Conservation (phyloP, 2,113 vertebrate genomes). For the Pterocles orientalis region DNA sequence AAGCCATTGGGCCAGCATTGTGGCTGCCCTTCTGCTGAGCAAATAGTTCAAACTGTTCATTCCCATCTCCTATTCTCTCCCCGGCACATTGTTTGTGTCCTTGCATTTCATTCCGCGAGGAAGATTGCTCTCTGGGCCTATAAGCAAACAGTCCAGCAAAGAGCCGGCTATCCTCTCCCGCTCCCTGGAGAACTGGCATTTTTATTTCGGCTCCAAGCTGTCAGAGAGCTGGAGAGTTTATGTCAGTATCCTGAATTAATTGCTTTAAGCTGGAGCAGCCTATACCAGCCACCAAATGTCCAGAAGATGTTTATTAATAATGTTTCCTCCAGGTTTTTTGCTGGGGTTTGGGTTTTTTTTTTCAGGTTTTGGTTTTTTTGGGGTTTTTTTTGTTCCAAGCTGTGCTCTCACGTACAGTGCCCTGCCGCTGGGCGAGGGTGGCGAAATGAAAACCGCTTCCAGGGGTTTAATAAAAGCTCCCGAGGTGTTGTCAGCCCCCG, state of each 20-base stretch:
- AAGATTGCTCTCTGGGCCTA: conserved; percentile 99
- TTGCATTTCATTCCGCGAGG: conserved; percentile 99
- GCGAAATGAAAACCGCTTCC: conserved; percentile 64
- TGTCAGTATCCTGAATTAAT: conserved; percentile 99
- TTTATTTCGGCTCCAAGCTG: conserved; percentile 99
- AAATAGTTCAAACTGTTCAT: conserved; percentile 99
- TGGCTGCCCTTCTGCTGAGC: conserved; percentile 99
- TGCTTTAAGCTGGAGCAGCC: conserved; percentile 96
- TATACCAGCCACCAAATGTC: conserved; percentile 93
- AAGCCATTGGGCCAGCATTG: conserved; percentile 96
- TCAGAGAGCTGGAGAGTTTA: conserved; percentile 99
- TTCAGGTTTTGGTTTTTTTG: neutral
- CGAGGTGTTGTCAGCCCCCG: neutral
- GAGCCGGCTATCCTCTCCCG: conserved; percentile 95
- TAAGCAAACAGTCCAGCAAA: conserved; percentile 99
- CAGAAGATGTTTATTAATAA: conserved; percentile 92
- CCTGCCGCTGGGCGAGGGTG: conserved; percentile 4
- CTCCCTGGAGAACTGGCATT: conserved; percentile 99
- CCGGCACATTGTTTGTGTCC: conserved; percentile 99
- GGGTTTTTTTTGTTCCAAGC: conserved; percentile 51
- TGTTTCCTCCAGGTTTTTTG: conserved; percentile 49
- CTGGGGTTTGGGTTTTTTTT: neutral
- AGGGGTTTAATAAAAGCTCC: conserved; percentile 43
- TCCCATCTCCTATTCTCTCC: conserved; percentile 99
- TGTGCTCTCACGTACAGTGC: conserved; percentile 45